A percentile compares a stretch with the other conserved stretches of the same genome.
Conservation (phyloP, 2,113 vertebrate genomes). For the Arenaria interpres region DNA sequence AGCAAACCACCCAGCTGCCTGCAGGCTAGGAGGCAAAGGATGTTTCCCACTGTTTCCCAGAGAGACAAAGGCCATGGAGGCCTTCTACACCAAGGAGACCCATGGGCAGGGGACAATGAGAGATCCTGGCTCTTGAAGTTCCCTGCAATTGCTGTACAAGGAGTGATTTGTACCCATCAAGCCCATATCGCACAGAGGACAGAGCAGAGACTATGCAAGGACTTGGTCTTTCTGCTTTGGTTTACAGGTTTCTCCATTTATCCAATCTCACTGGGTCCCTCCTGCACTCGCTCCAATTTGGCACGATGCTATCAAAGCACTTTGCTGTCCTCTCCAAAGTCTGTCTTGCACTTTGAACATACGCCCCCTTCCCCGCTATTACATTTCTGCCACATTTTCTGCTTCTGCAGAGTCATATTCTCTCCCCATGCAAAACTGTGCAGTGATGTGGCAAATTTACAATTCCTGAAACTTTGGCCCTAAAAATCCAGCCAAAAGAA, state of each 20-base stretch:
- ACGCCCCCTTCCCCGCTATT: background rate
- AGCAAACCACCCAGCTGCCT: background rate
- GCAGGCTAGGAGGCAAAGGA: background rate
- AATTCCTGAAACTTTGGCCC: background rate
- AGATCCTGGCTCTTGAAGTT: background rate
- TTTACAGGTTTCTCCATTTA: background rate
- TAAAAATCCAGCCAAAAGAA: background rate
- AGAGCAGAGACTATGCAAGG: background rate
- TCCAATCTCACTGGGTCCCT: background rate
- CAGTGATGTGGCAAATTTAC: background rate
- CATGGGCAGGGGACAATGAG: background rate
- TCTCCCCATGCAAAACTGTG: background rate
- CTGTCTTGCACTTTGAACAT: background rate
- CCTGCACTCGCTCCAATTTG: background rate
- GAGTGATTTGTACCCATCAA: background rate
- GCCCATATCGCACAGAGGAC: fast-evolving
- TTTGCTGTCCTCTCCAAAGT: background rate
- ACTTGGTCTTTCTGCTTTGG: background rate
- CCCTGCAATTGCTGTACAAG: background rate
- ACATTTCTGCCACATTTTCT: background rate
- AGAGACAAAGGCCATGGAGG: background rate
- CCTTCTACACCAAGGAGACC: background rate
- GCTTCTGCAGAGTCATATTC: background rate
- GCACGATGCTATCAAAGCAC: background rate
- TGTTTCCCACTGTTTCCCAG: background rate